A percentile compares a stretch with the other conserved stretches of the same genome.
These are phyloP conservation scores for Bombycilla garrulus DNA, from an alignment of 2,113 vertebrate species.

Conservation along the genomic window DNA sequence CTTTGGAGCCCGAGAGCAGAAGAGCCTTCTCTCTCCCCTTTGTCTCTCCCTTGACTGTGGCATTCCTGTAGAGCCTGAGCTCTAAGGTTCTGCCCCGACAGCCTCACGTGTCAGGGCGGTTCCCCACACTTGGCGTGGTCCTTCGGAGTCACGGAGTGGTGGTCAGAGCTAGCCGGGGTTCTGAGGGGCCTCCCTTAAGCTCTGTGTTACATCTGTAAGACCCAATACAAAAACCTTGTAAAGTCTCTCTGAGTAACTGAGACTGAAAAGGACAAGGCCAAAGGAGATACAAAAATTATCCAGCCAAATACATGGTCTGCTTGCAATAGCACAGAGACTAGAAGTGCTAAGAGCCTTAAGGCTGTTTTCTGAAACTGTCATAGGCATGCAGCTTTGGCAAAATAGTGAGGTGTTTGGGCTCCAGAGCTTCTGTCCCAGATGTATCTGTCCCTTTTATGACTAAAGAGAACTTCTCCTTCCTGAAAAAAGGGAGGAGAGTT, in stretches of 20 bases:
- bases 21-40: too few species aligned
- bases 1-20: too few species aligned
- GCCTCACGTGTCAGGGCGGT: too few species aligned
- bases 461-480: neutral
- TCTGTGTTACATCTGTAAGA: conserved; percentile 43
- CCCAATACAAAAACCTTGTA: conserved; percentile 22
- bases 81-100: too few species aligned
- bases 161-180: too few species aligned
- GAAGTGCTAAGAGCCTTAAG: neutral
- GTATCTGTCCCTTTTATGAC: neutral
- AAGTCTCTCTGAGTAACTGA: conserved; percentile 1
- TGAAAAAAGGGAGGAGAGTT: neutral
- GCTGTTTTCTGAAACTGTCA: neutral
- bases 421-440: neutral
- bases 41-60: too few species aligned
- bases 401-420: neutral
- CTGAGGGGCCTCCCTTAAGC: conserved; percentile 45
- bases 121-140: too few species aligned
- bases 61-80: too few species aligned
- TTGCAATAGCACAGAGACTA: neutral
- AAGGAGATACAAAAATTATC: neutral
- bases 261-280: conserved; percentile 32
- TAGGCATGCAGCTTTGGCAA: neutral
- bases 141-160: too few species aligned
- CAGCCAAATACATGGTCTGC: neutral